Conservation (phyloP, 2,888 invertebrate species). For the Heteromurus nitidus region DNA sequence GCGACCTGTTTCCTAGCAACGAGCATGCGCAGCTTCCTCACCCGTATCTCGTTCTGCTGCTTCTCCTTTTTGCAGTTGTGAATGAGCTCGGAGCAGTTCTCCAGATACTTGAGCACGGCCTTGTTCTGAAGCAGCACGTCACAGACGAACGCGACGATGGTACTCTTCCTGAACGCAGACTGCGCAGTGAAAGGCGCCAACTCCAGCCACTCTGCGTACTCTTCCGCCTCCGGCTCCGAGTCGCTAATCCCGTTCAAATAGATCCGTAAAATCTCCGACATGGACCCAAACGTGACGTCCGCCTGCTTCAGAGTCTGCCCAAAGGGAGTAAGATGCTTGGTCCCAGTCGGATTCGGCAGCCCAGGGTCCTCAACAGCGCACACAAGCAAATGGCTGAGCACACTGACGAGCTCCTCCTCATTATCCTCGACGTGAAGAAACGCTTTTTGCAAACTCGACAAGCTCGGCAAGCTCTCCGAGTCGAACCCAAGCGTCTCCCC, state of each 20-base stretch:
- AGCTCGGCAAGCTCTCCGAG: conserved; percentile 89
- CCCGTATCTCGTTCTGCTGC: conserved; percentile 93
- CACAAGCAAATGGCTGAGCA: conserved; percentile 89
- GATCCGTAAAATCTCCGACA: conserved; percentile 89
- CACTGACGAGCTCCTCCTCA: conserved; percentile 89
- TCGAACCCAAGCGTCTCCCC: conserved; percentile 95
- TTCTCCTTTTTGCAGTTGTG: conserved; percentile 89
- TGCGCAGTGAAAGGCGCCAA: conserved; percentile 91
- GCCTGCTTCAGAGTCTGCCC: conserved; percentile 93
- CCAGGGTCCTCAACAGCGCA: conserved; percentile 94
- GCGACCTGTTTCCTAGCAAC: conserved; percentile 71
- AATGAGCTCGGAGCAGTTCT: conserved; percentile 78
- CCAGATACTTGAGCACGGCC: conserved; percentile 73
- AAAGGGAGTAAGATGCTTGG: conserved; percentile 90
- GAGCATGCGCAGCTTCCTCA: conserved; percentile 85
- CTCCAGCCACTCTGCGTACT: conserved; percentile 83
- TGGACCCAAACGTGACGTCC: conserved; percentile 92
- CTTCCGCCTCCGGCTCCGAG: conserved; percentile 74
- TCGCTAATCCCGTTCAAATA: conserved; percentile 66
- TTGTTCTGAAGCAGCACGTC: conserved; percentile 96
- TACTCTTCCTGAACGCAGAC: conserved; percentile 89
- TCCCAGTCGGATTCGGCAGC: conserved; percentile 85
- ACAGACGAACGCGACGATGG: conserved; percentile 92
- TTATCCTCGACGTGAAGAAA: conserved; percentile 87
- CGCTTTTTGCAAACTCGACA: conserved; percentile 91